Evolutionary conservation across 2,888 invertebrate genomes (phyloP), one percentile per base, ranked within the genome.

Genomic region (Drosophila peninsularis): DNA sequence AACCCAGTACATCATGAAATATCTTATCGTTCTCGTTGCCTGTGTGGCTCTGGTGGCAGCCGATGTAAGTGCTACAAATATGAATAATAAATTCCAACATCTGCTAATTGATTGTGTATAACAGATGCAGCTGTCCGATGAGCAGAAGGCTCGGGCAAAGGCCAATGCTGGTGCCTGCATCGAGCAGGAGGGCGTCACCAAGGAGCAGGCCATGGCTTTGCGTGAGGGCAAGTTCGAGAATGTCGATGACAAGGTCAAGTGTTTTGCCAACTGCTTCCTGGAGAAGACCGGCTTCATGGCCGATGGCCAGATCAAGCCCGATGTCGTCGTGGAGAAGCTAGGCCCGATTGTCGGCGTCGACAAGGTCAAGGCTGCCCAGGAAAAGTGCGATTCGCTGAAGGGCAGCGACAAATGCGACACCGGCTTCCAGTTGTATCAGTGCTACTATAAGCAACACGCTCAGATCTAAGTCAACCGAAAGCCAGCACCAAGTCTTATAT

Each of bases 261-360:
- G 92, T 64, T 91, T 92, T 41, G 65, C 87, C 36, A 89, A 90
- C 39, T 92, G 92, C 21, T 90, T 91, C 78, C 72, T 92, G 53
- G 91, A 91, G 67, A 89, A 90, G 62, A 3, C 47, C 3, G 91
- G 89, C n/a, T 71, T 90, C 14, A 0, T 90, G 0, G 78, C 57
- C 47, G 78, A 90, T 56, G 91, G 90, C 1, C 75, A 80, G 53
- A 24, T 92, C 11, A 81, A 90, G 30, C 60, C 80, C 9, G 82
- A 70, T 17, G 62, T 70, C 10, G 62, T 88, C 1, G 5, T 74
- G 3, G 55, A 63, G 36, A 89, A 89, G 54, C 57, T 92, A 42
- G 68, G 68, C 0, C 54, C 80, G 0, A 11, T 76, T 2, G 54
- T 71, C 34, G 90, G 91, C 9, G 88, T 66, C 6, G 90, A 83